Evolutionary conservation across 2,888 invertebrate species (phyloP), one percentile per base, ranked within the genome.

Genomic region (Drosophila dives): DNA sequence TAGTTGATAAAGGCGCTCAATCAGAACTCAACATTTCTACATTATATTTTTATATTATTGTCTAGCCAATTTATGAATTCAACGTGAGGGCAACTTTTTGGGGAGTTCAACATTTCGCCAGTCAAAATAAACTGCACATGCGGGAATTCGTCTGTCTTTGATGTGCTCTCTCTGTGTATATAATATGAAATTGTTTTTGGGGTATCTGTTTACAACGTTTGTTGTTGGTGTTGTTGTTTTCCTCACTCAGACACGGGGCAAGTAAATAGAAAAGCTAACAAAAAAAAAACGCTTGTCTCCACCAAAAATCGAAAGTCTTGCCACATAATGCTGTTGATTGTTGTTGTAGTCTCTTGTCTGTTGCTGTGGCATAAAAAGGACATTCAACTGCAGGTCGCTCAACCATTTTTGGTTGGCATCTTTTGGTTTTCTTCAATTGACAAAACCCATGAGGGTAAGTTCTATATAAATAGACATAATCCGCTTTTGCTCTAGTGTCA

Each of bases 301-400:
- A 49, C 38, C 11, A 74, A 72, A 73, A 83, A 74, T 64, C 66
- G 72, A 81, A 81, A 85, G 72, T 81, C 77, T 58, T 73, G 65
- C 51, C 42, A 29, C 58, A 63, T 65, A 64, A 67, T 66, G 68
- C 33, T 23, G 40, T 36, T 45, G 55, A 45, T 40, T 59, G 48
- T 53, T 63, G 11, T 54, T 3, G 48, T 36, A 61, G 61, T 33
- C 54, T 48, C 49, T 64, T 45, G 77, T 71, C 67, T 75, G 67
- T 82, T 80, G 73, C 64, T 80, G 67, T 65, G 80, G 65, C 80
- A 72, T 76, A 64, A 80, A 75, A 81, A 84, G 84, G 81, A 85
- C 86, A 82, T 85, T 86, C 81, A 85, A 85, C 84, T 84, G 77
- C 64, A 79, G 82, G 74, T 74, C 61, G 60, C 65, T 20, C 56